A percentile compares a stretch with the other conserved stretches of the same genome.
Evolutionary conservation across 2,797 vertebrate species (phyloP).

Genomic region (Holocentrus rufus): DNA sequence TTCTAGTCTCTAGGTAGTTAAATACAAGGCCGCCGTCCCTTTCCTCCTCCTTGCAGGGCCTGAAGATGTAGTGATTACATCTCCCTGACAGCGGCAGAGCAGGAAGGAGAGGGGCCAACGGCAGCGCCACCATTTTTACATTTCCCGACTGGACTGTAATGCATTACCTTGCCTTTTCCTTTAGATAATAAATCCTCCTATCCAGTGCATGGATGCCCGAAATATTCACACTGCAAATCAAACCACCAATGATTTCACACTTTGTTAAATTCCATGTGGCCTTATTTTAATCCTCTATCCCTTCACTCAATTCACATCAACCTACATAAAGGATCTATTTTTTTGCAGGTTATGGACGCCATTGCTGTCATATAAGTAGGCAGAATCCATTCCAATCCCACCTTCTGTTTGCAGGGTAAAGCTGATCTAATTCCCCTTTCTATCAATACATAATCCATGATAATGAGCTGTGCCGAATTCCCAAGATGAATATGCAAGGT

Average conservation of each 20-base stretch:
- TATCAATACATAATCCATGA: conserved; percentile 79
- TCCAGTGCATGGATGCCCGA: conserved; percentile 7
- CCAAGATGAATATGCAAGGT: conserved; percentile 76
- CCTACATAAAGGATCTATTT: conserved; percentile 23
- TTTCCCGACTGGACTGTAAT: conserved; percentile 27
- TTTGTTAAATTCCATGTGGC: conserved; percentile 20
- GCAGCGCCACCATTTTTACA: conserved; percentile 37
- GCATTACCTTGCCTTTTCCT: conserved; percentile 41
- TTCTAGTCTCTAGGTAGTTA: conserved; percentile 68
- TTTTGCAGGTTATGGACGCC: conserved; percentile 43
- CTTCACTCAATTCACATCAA: conserved; percentile 22
- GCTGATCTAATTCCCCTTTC: conserved; percentile 78
- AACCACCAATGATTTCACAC: conserved; percentile 25
- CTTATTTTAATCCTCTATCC: conserved; percentile 40
- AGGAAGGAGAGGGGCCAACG: conserved; percentile 40
- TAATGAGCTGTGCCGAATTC: conserved; percentile 84
- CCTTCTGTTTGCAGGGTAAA: conserved; percentile 70
- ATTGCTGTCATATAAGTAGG: conserved; percentile 37
- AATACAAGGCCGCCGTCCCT: conserved; percentile 67
- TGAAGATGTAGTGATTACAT: conserved; percentile 75
- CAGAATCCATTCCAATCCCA: conserved; percentile 44
- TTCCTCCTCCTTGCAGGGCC: conserved; percentile 46
- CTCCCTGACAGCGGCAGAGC: conserved; percentile 61
- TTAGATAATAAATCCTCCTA: conserved; percentile 36
- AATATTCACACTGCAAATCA: conserved; percentile 37